phyloP scores from a whole-genome alignment of 2,888 invertebrate species.

The Abscondita cerata region DNA sequence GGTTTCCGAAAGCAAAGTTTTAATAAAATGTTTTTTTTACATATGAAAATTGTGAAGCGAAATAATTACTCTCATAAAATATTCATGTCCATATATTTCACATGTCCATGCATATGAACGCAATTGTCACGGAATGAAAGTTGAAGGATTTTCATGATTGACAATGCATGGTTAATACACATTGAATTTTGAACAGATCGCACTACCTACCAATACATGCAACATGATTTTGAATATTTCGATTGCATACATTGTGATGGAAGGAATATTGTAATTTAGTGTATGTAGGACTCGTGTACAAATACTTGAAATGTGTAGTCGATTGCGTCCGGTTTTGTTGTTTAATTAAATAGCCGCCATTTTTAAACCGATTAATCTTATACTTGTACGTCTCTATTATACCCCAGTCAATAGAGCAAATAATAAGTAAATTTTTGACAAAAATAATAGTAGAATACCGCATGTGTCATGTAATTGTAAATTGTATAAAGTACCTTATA shows the following conservation, averaged over 20 bases:
- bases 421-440: too few species aligned
- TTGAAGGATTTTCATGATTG: conserved; percentile 34
- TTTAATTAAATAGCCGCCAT: neutral
- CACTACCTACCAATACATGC: conserved; percentile 15
- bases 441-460: too few species aligned
- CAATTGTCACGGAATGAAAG: conserved; percentile 36
- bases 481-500: too few species aligned
- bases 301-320: neutral
- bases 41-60: conserved; percentile 36
- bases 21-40: conserved; percentile 35
- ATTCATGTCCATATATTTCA: conserved; percentile 35
- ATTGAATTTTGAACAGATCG: conserved; percentile 32
- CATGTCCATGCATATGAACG: conserved; percentile 34
- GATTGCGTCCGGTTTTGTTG: neutral
- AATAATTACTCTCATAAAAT: conserved; percentile 37
- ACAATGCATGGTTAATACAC: conserved; percentile 35
- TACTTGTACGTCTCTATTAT: too few species aligned
- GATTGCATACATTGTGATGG: conserved; percentile 9
- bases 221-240: conserved; percentile 19
- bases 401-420: too few species aligned
- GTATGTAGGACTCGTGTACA: neutral
- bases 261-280: conserved; percentile 18
- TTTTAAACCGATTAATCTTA: too few species aligned
- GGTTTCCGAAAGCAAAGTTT: conserved; percentile 8
- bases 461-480: too few species aligned